Base-by-base conservation (phyloP, 2,888 invertebrate genomes). In the Homarus gammarus region DNA sequence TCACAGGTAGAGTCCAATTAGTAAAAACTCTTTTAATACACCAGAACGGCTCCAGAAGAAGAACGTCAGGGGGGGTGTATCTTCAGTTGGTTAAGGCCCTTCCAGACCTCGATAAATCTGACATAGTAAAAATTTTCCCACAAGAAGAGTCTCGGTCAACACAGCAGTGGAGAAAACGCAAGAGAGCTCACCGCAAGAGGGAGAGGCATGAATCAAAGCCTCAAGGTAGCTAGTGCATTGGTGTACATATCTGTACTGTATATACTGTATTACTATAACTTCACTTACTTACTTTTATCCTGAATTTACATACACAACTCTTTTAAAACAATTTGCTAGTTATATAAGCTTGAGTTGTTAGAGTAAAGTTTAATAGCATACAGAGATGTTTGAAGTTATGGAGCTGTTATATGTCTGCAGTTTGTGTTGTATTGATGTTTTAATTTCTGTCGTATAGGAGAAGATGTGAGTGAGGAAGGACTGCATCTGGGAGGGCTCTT, bases 51-150 rank as follows among this genome's bases (percentile, higher is more conserved):
- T 95, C 95, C 10, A 95, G 98, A 84, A 95, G 98, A 84, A 95
- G 98, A 92, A 98, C 98, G 6, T 96, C 98, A 0, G 98, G 98
- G 18, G 98, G 98, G 36, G 96, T 98, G 73, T 98, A 96, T 94
- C 95, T 98, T 72, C 97, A 96, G 93, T 94, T 98, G n/a, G 94
- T 98, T 36, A 97, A 97, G 82, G 70, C n/a, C 5, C 27, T 70
- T 3, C 89, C 89, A 12, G 44, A 73, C 5, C 36, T 89, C 10
- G 84, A 72, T 1, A 79, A 81, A 36, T 33, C 78, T 2, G 89
- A 89, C 6, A n/a, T 89, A 33, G n/a, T 44, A 33, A 72, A 68
- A 38, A 89, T 89, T n/a, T 89, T 89, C 89, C 73, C 77, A 1
- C 84, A 89, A 38, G 84, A 89, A 10, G 81, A 89, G 12, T n/a